These are phyloP conservation scores for Drosophila subpulchrella DNA, from an alignment of 1,140 invertebrate genomes.

Conservation along the genomic window DNA sequence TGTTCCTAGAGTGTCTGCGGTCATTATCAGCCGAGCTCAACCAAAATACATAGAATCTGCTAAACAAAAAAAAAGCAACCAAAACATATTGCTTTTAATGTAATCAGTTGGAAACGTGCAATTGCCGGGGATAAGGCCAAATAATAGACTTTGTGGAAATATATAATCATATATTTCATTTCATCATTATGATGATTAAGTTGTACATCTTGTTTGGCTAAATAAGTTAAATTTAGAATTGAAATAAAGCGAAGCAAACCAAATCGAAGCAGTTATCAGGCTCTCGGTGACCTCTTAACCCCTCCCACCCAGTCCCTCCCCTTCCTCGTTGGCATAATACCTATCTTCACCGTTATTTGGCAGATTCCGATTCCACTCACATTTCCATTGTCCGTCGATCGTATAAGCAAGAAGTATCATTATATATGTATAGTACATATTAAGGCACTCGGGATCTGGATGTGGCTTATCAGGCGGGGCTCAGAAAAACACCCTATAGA, in stretches of 20 bases:
- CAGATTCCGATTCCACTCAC: slow-evolving; percentile 19
- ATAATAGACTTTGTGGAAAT: not conserved
- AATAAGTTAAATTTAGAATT: not conserved
- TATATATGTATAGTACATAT: not conserved
- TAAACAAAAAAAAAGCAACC: not conserved
- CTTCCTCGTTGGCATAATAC: not conserved
- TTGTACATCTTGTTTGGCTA: too few species aligned
- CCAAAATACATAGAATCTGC: slow-evolving; percentile 33
- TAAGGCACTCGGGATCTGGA: not conserved
- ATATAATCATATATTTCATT: too few species aligned
- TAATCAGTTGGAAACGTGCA: not conserved
- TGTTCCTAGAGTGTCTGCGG: slow-evolving; percentile 5
- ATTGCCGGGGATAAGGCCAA: not conserved
- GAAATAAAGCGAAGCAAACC: slow-evolving; percentile 28
- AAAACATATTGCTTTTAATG: slow-evolving; percentile 14
- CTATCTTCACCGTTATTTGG: slow-evolving; percentile 22
- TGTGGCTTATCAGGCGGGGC: slow-evolving; percentile 23
- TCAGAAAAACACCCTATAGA: slow-evolving; percentile 20
- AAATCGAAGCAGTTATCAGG: slow-evolving; percentile 64
- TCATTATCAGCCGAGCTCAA: slow-evolving; percentile 15
- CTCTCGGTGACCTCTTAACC: slow-evolving; percentile 43
- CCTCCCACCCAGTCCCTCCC: slow-evolving; percentile 22
- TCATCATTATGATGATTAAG: too few species aligned
- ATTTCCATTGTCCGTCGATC: slow-evolving; percentile 26
- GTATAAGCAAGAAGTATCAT: not conserved